Evolutionary conservation across 2,888 invertebrate genomes (phyloP).

Genomic region (Psococerastis gibbosa): DNA sequence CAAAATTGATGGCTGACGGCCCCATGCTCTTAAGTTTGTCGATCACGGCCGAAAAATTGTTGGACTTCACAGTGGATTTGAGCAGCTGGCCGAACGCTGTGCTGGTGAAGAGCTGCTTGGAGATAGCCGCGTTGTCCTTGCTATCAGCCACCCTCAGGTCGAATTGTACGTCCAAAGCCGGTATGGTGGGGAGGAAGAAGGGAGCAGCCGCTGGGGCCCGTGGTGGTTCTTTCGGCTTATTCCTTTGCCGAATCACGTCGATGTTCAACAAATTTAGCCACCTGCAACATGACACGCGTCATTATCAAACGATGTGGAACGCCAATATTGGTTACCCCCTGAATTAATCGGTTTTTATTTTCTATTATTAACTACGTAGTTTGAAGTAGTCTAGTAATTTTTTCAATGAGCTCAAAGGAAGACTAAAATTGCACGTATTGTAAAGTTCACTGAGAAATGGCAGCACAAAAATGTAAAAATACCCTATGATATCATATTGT

Average conservation of each 20-base stretch:
- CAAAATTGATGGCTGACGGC: conserved; percentile 71
- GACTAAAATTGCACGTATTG: too few relatives aligned
- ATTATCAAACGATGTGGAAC: too few relatives aligned
- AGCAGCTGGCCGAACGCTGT: conserved; percentile 49
- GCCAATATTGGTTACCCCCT: too few relatives aligned
- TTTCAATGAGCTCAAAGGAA: too few relatives aligned
- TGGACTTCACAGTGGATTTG: conserved; percentile 28
- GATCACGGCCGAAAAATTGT: conserved; percentile 37
- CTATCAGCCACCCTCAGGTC: conserved; percentile 36
- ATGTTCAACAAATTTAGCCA: conserved; percentile 83
- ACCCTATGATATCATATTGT: too few relatives aligned
- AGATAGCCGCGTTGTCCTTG: conserved; percentile 22
- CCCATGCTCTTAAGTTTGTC: conserved; percentile 47
- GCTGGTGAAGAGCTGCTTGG: conserved; percentile 36
- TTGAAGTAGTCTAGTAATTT: too few relatives aligned
- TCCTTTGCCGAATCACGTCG: conserved; percentile 67
- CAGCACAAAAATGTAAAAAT: too few relatives aligned
- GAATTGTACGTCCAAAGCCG: conserved; percentile 66
- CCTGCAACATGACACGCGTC: too few relatives aligned
- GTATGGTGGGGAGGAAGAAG: conserved; percentile 85
- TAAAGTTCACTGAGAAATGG: too few relatives aligned
- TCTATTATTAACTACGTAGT: too few relatives aligned
- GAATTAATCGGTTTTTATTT: too few relatives aligned
- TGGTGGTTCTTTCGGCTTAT: conserved; percentile 72
- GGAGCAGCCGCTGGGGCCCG: conserved; percentile 78